These are phyloP conservation scores for Ganaspis brasiliensis DNA, from an alignment of 2,888 invertebrate genomes.

Conservation along the genomic window DNA sequence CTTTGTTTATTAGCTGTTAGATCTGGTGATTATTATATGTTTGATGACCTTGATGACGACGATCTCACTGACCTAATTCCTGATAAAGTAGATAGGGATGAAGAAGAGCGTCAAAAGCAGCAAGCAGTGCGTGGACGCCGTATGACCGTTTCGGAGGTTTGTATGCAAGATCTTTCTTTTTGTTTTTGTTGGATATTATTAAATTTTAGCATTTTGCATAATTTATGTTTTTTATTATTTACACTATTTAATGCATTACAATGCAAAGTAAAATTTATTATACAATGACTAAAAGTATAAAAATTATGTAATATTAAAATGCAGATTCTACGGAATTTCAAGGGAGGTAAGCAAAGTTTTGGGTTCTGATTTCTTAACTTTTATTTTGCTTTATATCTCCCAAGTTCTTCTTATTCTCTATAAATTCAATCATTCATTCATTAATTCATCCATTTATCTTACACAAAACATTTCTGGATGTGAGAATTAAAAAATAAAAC, in stretches of 20 bases:
- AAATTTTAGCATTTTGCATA: not conserved
- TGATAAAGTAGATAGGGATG: slow-evolving; percentile 84
- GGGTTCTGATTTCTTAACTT: not conserved
- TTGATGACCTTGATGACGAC: slow-evolving; percentile 94
- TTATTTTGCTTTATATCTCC: not conserved
- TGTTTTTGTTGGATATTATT: not conserved
- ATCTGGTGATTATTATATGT: slow-evolving; percentile 99
- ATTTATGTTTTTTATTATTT: not conserved
- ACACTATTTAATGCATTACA: too few species aligned
- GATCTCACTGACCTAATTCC: slow-evolving; percentile 85
- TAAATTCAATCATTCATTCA: not conserved
- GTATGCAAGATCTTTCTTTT: too few species aligned
- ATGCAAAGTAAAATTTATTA: too few species aligned
- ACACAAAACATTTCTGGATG: not conserved
- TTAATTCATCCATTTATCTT: slow-evolving; percentile 16
- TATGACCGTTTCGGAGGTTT: slow-evolving; percentile 81
- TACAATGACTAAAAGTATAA: too few species aligned
- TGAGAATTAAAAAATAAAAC: slow-evolving; percentile 12
- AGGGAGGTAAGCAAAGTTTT: not conserved
- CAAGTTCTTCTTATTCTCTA: slow-evolving; percentile 4
- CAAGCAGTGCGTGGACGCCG: slow-evolving; percentile 74
- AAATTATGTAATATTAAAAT: too few species aligned
- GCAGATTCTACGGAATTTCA: not conserved
- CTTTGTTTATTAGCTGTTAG: slow-evolving; percentile 88
- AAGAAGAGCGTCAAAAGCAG: slow-evolving; percentile 78